phyloP scores from a whole-genome alignment of 2,888 invertebrate genomes.

The Quadroppia sp. region DNA sequence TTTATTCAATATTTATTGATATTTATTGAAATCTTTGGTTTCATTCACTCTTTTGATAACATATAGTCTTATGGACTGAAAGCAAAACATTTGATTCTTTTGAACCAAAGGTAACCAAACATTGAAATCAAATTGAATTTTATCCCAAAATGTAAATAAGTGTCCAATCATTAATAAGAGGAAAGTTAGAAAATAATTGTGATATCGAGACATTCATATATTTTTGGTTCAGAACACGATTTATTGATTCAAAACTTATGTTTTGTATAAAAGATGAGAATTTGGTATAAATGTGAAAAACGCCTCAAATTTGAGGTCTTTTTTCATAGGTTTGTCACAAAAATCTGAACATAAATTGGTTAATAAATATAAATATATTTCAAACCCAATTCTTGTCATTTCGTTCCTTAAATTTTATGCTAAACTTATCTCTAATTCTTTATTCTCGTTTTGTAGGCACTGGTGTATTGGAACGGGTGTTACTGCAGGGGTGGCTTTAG shows the following conservation, averaged over 20 bases:
- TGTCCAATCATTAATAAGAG: neutral
- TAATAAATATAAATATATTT: neutral
- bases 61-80: neutral
- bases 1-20: neutral
- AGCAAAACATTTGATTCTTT: neutral
- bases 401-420: slow-evolving; percentile 13
- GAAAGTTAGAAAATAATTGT: neutral
- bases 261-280: neutral
- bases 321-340: slow-evolving; percentile 3
- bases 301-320: slow-evolving; percentile 1
- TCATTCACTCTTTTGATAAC: neutral
- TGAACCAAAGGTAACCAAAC: neutral
- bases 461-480: slow-evolving; percentile 25
- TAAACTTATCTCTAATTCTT: neutral
- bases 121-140: neutral
- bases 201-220: neutral
- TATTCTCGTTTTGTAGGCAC: neutral
- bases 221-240: neutral
- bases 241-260: neutral
- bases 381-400: neutral
- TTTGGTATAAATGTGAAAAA: neutral
- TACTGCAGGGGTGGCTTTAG: slow-evolving; percentile 33
- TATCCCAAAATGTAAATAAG: neutral
- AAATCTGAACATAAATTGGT: slow-evolving; percentile 6
- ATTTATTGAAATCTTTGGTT: neutral